Base-by-base conservation (phyloP, 1,140 invertebrate species). In the Trypoxylus dichotomus region DNA sequence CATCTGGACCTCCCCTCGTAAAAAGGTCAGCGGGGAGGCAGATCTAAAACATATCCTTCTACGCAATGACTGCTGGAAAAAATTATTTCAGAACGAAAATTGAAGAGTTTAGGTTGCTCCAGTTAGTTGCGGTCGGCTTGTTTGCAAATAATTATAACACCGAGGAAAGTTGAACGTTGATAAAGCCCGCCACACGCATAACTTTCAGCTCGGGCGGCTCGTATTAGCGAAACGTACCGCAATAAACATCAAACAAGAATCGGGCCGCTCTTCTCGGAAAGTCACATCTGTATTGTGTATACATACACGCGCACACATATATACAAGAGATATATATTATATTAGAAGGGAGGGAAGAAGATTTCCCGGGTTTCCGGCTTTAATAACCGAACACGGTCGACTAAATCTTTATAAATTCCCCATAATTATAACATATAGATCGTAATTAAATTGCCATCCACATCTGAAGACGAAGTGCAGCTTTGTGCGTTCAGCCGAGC, bases 371-470 rank as follows among this genome's bases (percentile, higher is more conserved):
- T 68, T 54, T 68, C 60, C 60, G 60, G 79, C 77, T 83, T 83
- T 84, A 83, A 84, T 84, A 83, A 83, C 80, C 79, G 80, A 80
- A 82, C 79, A 83, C 80, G 82, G 79, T 73, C 80, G 80, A 82
- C 78, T 83, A 84, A 85, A 84, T 84, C 84, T 83, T 83, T 84
- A 85, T 84, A 85, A 84, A 85, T 85, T 82, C 80, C 76, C 27
- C 83, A 79, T 85, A 85, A 84, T 85, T 83, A 84, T 84, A 84
- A 85, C 84, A 82, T 84, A 84, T 84, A 84, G 83, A 83, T 85
- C 82, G 83, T 85, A 85, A 85, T 85, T 85, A 85, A 84, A 85
- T 85, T 82, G 82, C 82, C 81, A 82, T 84, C 82, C 82, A 82
- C 81, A 83, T 82, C 82, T 80, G 80, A 82, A 82, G 82, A 82